A percentile compares a stretch with the other conserved stretches of the same genome.
These are phyloP conservation scores for Sinodicranocentrus sp. DNA, from an alignment of 2,888 invertebrate genomes.

Conservation along the genomic window DNA sequence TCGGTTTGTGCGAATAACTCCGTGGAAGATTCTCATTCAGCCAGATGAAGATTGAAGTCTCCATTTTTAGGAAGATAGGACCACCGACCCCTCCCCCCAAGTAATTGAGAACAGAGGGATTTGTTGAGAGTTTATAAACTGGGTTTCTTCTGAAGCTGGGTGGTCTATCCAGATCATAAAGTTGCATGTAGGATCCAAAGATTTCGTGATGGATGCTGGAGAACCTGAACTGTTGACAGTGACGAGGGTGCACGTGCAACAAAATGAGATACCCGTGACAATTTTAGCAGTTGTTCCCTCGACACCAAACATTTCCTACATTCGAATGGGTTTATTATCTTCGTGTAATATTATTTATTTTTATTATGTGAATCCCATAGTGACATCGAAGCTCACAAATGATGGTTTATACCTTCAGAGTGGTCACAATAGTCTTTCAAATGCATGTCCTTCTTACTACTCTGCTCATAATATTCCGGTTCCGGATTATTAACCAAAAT, in stretches of 20 bases:
- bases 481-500: conserved; percentile 89
- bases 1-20: conserved; percentile 82
- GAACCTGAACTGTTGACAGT: conserved; percentile 85
- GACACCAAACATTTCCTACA: not conserved
- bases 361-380: no score
- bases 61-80: conserved; percentile 97
- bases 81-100: no score
- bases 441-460: conserved; percentile 92
- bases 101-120: conserved; percentile 88
- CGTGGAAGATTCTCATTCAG: conserved; percentile 86
- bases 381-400: no score
- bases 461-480: conserved; percentile 91
- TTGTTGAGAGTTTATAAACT: conserved; percentile 87
- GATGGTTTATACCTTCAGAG: conserved; percentile 84
- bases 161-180: conserved; percentile 97
- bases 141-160: conserved; percentile 88
- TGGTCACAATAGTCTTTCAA: conserved; percentile 87
- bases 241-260: conserved; percentile 96
- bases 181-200: conserved; percentile 85
- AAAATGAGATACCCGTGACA: conserved; percentile 40
- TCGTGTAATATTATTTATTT: no score
- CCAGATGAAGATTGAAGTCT: conserved; percentile 96
- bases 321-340: no score
- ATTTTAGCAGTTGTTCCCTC: not conserved
- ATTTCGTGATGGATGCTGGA: conserved; percentile 84